phyloP scores from a whole-genome alignment of 2,888 invertebrate species.

The Pinctada fucata region DNA sequence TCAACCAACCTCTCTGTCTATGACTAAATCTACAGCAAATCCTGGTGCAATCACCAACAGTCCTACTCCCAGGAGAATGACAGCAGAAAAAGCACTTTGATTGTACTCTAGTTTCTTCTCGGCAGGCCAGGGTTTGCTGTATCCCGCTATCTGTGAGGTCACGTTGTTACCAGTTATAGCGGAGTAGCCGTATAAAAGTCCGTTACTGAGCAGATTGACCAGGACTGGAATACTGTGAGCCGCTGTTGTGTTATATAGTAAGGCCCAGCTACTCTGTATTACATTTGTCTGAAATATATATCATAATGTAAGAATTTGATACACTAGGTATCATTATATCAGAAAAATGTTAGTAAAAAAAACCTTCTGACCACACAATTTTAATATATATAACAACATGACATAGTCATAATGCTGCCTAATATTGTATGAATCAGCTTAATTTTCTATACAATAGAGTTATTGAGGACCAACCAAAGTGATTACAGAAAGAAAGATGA shows the following conservation, averaged over 20 bases:
- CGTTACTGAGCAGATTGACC: constrained; percentile 62
- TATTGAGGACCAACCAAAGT: no score
- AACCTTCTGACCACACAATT: no score
- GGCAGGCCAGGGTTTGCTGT: constrained; percentile 61
- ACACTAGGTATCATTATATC: no score
- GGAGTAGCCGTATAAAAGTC: constrained; percentile 47
- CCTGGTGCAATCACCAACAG: constrained; percentile 88
- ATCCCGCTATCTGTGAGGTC: constrained; percentile 34
- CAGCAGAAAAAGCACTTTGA: constrained; percentile 85
- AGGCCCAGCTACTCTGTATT: constrained; percentile 43
- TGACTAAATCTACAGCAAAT: constrained; percentile 88
- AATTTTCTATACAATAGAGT: no score
- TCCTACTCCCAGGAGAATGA: constrained; percentile 88
- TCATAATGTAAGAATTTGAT: no score
- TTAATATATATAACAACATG: no score
- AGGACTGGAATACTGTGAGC: constrained; percentile 86
- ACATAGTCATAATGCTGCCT: no score
- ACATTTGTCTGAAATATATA: not conserved
- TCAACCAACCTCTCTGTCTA: constrained; percentile 86
- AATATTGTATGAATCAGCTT: no score
- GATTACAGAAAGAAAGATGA: no score
- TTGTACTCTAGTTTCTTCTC: constrained; percentile 79
- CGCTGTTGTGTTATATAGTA: constrained; percentile 84
- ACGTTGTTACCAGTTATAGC: constrained; percentile 11
- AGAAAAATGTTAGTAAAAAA: no score